These are phyloP conservation scores for Phyto melanocephala DNA, from an alignment of 2,888 invertebrate genomes.

Conservation along the genomic window DNA sequence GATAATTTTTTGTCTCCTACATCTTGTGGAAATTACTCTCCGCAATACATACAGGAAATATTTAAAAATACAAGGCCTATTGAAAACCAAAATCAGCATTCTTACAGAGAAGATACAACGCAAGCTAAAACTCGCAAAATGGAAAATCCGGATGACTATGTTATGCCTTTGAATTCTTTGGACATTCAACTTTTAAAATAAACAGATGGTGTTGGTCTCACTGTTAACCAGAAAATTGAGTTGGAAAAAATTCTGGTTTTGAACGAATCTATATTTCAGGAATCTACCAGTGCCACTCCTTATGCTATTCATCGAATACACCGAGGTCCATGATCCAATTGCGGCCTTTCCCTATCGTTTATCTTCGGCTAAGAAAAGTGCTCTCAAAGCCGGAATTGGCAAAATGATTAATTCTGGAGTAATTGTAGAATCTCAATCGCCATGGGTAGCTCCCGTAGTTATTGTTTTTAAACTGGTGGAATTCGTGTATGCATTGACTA, in stretches of 20 bases:
- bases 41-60: background rate
- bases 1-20: background rate
- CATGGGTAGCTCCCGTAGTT: conserved; percentile 74
- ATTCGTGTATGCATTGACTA: conserved; percentile 61
- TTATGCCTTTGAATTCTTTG: conserved; percentile 29
- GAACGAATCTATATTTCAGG: conserved; percentile 5
- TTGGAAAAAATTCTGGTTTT: conserved; percentile 13
- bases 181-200: conserved; percentile 11
- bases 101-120: background rate
- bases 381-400: conserved; percentile 70
- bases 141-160: background rate
- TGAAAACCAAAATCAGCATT: no score
- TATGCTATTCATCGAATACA: conserved; percentile 45
- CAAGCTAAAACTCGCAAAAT: background rate
- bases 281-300: conserved; percentile 7
- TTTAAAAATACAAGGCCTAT: background rate
- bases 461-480: conserved; percentile 71
- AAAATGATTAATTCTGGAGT: conserved; percentile 69
- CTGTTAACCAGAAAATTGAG: background rate
- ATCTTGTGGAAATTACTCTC: background rate
- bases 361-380: conserved; percentile 63
- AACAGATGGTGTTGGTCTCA: conserved; percentile 32
- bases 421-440: conserved; percentile 74
- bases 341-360: conserved; percentile 57
- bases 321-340: conserved; percentile 26